phyloP scores from a whole-genome alignment of 2,113 vertebrate species.

The rabbit (Oryctolagus cuniculus) region mOryCun1.1 NC_091445.1:78173001-78173500 shows the following conservation, averaged over 20 bases:
- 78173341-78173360: not conserved
- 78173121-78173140: not conserved
- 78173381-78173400: not conserved
- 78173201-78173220: constrained; percentile 7
- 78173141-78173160: not conserved
- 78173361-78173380: not conserved
- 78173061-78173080: too few relatives aligned
- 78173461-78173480: not conserved
- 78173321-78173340: constrained; percentile 2
- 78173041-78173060: too few relatives aligned
- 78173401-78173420: not conserved
- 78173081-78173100: too few relatives aligned
- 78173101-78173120: too few relatives aligned
- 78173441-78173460: not conserved
- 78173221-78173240: constrained; percentile 10
- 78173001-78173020: too few relatives aligned
- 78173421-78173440: not conserved
- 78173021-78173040: too few relatives aligned
- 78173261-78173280: constrained; percentile 16
- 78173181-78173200: not conserved
- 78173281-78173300: not conserved
- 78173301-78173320: not conserved
- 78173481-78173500: not conserved
- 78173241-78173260: not conserved
- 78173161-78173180: not conserved